Base-by-base conservation (phyloP, 2,888 invertebrate species). In the Malachius bipustulatus region DNA sequence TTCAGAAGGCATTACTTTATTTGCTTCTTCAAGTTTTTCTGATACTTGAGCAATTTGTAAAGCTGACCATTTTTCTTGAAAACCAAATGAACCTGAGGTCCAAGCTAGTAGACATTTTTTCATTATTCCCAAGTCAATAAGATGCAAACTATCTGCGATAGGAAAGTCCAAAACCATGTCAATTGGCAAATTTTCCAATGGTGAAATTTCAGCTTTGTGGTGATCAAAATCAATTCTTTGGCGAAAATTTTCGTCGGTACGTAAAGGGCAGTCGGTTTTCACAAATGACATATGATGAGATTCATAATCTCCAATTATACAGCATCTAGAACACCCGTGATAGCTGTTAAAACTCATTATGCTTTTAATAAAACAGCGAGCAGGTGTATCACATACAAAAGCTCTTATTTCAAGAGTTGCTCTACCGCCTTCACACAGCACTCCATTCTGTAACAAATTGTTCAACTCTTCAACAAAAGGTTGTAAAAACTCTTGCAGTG, bases 341-440 rank as follows among this genome's bases (percentile, higher is more conserved):
- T 43, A 31, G 13, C 33, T 16, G 29, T 44, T 46, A 11, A 46
- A 46, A 34, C 46, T 47, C 2, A 36, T 29, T 9, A 43, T 39
- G 42, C 43, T 39, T 38, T 46, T 44, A 11, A 46, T 40, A 26
- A 43, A 42, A 16, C 43, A 42, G 26, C 46, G 34, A 10, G 44
- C 46, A 6, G 41, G 40, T 4, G 43, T 43, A 26, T 46, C 46
- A 26, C 30, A 38, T 27, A 45, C 37, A 37, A 43, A 42, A 37
- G 40, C 38, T 36, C 46, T 19, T n/a, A n/a, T 6, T 43, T 40
- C 12, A 33, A 16, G 12, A 16, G 8, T 28, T 28, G 28, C 14
- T 32, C 15, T 10, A 12, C 16, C 10, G 8, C 10, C 27, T 4
- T 10, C 15, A 13, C 12, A 12, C 28, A 16, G 26, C n/a, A n/a